A percentile compares a stretch with the other conserved stretches of the same genome.
Conservation (phyloP, 2,113 vertebrate species). For the Delphinapterus leucas region DNA sequence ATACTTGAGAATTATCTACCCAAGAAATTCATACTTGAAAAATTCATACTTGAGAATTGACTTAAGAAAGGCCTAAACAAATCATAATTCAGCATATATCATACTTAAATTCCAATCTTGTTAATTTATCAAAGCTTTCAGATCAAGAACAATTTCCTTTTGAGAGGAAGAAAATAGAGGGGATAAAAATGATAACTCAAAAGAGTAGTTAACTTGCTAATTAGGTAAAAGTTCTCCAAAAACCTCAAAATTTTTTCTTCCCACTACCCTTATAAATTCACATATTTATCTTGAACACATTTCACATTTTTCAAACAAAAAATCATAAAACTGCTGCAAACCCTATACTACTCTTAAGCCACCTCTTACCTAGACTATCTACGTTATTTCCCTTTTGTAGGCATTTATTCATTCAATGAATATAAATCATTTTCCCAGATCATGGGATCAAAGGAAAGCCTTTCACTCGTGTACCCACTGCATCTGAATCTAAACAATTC, state of each 20-base stretch:
- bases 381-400: slow-evolving; percentile 1
- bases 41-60: slow-evolving; percentile 59
- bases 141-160: slow-evolving; percentile 48
- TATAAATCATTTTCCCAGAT: not conserved
- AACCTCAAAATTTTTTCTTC: slow-evolving; percentile 24
- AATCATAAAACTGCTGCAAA: not conserved
- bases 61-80: slow-evolving; percentile 63
- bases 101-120: slow-evolving; percentile 58
- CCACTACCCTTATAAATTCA: slow-evolving; percentile 29
- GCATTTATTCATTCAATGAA: not conserved
- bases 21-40: slow-evolving; percentile 66
- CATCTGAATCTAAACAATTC: slow-evolving; percentile 30
- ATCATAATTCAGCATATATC: slow-evolving; percentile 39
- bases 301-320: slow-evolving; percentile 52
- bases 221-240: slow-evolving; percentile 34
- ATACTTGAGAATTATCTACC: slow-evolving; percentile 73
- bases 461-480: not conserved
- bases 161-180: not conserved
- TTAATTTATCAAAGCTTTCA: slow-evolving; percentile 42
- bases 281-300: slow-evolving; percentile 41
- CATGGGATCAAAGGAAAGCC: not conserved
- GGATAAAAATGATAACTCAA: not conserved
- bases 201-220: slow-evolving; percentile 47
- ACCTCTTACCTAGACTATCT: not conserved
- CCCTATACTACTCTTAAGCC: not conserved